Evolutionary conservation across 2,797 vertebrate genomes (phyloP), one percentile per base, ranked within the genome.

Genomic region (Sternarchorhynchus goeldii): DNA sequence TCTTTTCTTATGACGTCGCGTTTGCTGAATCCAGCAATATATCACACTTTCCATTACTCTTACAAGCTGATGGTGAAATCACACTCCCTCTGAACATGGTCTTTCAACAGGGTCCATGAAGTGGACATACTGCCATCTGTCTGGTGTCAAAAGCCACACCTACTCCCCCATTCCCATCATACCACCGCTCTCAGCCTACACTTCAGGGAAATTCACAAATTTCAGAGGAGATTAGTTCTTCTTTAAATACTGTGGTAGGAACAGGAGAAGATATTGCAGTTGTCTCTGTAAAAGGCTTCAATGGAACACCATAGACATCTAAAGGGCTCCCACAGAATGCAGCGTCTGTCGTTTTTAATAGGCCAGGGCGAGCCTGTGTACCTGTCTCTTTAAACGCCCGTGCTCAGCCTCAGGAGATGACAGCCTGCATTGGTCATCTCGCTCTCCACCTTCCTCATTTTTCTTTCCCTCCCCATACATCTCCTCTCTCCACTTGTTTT

Each of bases 331-430:
- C 66, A 77, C 78, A 77, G 69, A 78, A 77, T 73, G 76, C 66
- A 83, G 84, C 64, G 70, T 73, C 74, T 63, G 31, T 85, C 75
- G 71, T 77, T 80, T 84, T 85, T 84, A 84, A 82, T 82, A 82
- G 82, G 82, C 73, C 75, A 21, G 65, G 56, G 67, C 55, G 63
- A 84, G 84, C 77, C 53, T 69, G 71, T 86, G 86, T 90, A 90
- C 86, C 90, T 92, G 90, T 91, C 90, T 90, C 84, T 84, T 86
- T 90, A 90, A 90, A 87, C 80, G 89, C 82, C 86, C 86, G 88
- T 87, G 91, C 87, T 91, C 90, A 86, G 89, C 87, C 86, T 78
- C 80, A 84, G 89, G 85, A 90, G 86, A 81, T 83, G 87, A 88
- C 85, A 84, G 85, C 80, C 85, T 76, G 85, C 65, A 85, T 79